Evolutionary conservation across 2,888 invertebrate species (phyloP), one percentile per base, ranked within the genome.

Genomic region (Spicauda simplicius): DNA sequence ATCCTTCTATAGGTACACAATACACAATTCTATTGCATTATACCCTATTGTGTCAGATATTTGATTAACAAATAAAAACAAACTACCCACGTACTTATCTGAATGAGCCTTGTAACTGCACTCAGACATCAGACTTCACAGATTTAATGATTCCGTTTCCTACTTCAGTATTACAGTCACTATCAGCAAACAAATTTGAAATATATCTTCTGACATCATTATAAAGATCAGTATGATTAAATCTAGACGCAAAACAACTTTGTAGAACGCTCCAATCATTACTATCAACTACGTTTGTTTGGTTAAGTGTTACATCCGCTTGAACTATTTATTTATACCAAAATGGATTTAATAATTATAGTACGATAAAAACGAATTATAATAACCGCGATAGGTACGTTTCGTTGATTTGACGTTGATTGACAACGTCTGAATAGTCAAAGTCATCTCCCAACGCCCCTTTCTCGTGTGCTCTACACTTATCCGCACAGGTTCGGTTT

Each of bases 271-370:
- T 70, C 68, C 72, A 72, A 73, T 77, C 77, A 77, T 77, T 76
- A 76, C 70, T 71, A 75, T 73, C 75, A 33, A 6, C 33, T 14
- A 66, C 64, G 14, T 71, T 69, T 71, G 71, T 74, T 78, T 75
- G 73, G 72, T 72, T 74, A 76, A 78, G 74, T 74, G 74, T 76
- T 77, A 73, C 75, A 73, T 77, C 76, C 75, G 75, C 71, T 69
- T 62, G 69, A 64, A 71, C 63, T 72, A 72, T 75, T 70, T 68
- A 74, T 74, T 74, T 68, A 60, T 64, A 68, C 55, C 37, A 62
- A 67, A 62, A 61, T 52, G 52, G 14, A 57, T 57, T 56, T 54
- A 54, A 58, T 66, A 66, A 66, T 66, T 60, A 60, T 18, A 56
- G 55, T 48, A 54, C 55, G 33, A 55, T 59, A 66, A 68, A 63